Conservation (phyloP, 1,140 invertebrate species). For the Philopotamus ludificatus region DNA sequence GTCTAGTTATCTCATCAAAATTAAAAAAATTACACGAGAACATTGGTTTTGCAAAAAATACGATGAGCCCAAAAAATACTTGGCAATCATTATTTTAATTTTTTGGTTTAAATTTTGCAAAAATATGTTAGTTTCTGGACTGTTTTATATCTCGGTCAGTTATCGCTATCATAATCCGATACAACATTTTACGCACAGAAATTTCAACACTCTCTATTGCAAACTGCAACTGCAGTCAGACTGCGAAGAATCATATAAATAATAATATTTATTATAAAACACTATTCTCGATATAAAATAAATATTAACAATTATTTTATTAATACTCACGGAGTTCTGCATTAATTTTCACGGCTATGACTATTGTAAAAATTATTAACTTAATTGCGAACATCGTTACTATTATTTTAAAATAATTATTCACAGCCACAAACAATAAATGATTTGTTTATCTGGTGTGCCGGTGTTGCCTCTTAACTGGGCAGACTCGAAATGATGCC, state of each 20-base stretch:
- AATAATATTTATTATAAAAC: too few relatives aligned
- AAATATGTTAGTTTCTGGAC: too few relatives aligned
- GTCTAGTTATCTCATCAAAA: too few relatives aligned
- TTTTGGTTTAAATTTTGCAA: too few relatives aligned
- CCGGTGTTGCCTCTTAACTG: conserved; percentile 15
- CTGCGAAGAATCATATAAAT: conserved; percentile 4
- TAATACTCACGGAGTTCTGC: conserved; percentile 17
- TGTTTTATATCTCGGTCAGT: conserved; percentile 1
- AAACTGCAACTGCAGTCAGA: neutral
- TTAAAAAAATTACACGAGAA: too few relatives aligned
- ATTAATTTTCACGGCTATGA: neutral
- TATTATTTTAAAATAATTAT: neutral
- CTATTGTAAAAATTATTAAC: neutral
- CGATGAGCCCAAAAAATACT: too few relatives aligned
- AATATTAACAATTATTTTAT: neutral
- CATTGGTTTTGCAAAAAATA: too few relatives aligned
- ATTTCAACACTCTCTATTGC: neutral
- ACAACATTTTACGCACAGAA: neutral
- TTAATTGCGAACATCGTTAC: neutral
- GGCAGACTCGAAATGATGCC: conserved; percentile 14
- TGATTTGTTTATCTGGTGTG: too few relatives aligned
- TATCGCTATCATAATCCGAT: conserved; percentile 7
- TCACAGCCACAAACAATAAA: too few relatives aligned
- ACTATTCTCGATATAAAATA: neutral
- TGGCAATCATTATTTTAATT: too few relatives aligned